A percentile compares a stretch with the other conserved stretches of the same genome.
phyloP scores from a whole-genome alignment of 2,797 vertebrate species.

The Oceanodroma leucorhoa region DNA sequence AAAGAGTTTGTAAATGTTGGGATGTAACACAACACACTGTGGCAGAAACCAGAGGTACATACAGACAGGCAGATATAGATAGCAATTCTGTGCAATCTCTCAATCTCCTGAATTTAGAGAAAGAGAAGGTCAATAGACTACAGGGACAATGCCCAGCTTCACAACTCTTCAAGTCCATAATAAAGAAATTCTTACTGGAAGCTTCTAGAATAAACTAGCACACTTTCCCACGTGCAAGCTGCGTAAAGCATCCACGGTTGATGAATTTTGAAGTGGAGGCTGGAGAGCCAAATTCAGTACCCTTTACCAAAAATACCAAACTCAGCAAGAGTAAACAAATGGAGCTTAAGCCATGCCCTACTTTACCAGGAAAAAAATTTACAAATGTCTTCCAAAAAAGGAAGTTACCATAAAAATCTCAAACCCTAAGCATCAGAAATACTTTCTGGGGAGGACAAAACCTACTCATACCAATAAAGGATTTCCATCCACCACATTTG shows the following conservation, averaged over 20 bases:
- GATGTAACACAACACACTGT: rapidly evolving
- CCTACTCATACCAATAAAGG: background rate
- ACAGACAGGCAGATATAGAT: rapidly evolving
- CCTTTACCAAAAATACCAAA: background rate
- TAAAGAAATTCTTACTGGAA: background rate
- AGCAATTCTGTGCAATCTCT: background rate
- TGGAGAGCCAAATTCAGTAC: background rate
- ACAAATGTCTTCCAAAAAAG: background rate
- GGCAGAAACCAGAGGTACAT: background rate
- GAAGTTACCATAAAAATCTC: background rate
- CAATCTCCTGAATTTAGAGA: background rate
- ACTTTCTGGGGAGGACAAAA: background rate
- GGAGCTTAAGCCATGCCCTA: background rate
- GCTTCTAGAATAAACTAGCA: background rate
- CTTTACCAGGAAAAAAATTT: background rate
- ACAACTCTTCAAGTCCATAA: background rate
- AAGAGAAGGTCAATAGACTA: background rate
- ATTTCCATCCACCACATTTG: background rate
- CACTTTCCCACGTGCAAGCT: background rate
- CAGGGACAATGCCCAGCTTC: background rate
- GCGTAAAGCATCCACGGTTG: rapidly evolving
- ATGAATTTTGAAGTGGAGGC: background rate
- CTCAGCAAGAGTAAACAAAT: background rate
- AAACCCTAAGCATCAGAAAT: background rate
- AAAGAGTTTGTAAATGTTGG: background rate